Evolutionary conservation across 2,888 invertebrate genomes (phyloP), one percentile per base, ranked within the genome.

Genomic region (Tromatobia lineatoria): DNA sequence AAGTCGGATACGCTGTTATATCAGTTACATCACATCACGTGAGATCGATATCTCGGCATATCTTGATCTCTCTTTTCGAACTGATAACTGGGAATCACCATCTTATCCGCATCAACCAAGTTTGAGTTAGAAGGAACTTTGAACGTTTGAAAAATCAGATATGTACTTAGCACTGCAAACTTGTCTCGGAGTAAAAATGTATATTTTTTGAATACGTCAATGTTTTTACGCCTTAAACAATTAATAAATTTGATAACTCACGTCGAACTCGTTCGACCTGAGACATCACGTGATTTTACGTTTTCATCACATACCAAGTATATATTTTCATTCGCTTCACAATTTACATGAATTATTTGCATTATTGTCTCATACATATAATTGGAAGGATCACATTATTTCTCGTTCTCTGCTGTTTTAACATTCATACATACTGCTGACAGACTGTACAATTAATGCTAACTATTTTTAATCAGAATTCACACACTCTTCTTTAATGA

Each of bases 321-420:
- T n/a, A 2, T 38, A 10, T 38, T 10, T 38, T 38, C 10, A 38
- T 3, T 82, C 85, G 0, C 70, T 61, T 0, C 90, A 8, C 42
- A 88, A 86, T 89, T 0, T 94, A 95, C 18, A 50, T 1, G 4
- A 50, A 18, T 50, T 50, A 50, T 50, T n/a, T 50, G n/a, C 47
- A 50, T 50, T 50, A 50, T 50, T 15, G n/a, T 50, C 2, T 50
- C n/a, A 50, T 6, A 50, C n/a, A n/a, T 4, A n/a, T 50, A 50
- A 20, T 18, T n/a, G 18, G 6, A 6, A 50, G n/a, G 18, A 3
- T 50, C n/a, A 18, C 50, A 20, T 7, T 50, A 15, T 47, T n/a
- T 47, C 47, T 38, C 47, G 7, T 29, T 29, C 29, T 29, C 29
- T 29, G 29, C 29, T 29, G 1, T 47, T 47, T 47, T 4, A n/a